Evolutionary conservation across 2,888 invertebrate species (phyloP).

Genomic region (Pammene fasciana): DNA sequence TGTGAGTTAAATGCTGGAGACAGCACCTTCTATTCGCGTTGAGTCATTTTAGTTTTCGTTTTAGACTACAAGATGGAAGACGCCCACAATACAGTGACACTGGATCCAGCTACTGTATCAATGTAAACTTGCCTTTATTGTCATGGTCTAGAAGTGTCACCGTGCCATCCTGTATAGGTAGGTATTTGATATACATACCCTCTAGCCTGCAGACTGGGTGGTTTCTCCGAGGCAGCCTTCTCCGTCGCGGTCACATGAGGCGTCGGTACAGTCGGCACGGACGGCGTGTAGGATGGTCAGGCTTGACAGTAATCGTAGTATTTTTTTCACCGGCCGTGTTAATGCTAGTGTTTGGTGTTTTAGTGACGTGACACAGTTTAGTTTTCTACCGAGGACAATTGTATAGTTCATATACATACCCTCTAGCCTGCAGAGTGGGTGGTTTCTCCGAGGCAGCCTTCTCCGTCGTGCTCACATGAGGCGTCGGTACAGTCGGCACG

Average conservation of each 20-base stretch:
- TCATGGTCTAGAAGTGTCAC: too few relatives aligned
- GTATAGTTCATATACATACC: slow-evolving; percentile 52
- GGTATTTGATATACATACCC: slow-evolving; percentile 55
- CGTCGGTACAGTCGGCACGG: background rate
- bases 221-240: slow-evolving; percentile 14
- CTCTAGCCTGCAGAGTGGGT: slow-evolving; percentile 58
- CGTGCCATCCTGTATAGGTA: too few relatives aligned
- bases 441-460: slow-evolving; percentile 23
- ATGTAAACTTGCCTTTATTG: too few relatives aligned
- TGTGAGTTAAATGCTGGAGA: too few relatives aligned
- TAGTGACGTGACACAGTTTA: too few relatives aligned
- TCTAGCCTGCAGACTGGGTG: slow-evolving; percentile 57
- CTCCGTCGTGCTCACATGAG: background rate
- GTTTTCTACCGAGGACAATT: too few relatives aligned
- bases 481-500: background rate
- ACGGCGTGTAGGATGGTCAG: background rate
- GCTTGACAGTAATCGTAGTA: background rate
- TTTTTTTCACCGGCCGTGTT: background rate
- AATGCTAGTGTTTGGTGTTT: background rate
- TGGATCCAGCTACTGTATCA: too few relatives aligned
- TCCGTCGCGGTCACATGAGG: background rate
- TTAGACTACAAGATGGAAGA: too few relatives aligned
- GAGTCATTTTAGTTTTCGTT: too few relatives aligned
- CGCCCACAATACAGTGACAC: too few relatives aligned
- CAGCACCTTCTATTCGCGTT: too few relatives aligned